Evolutionary conservation across 2,888 invertebrate species (phyloP).

Genomic region (Cantharis flavilabris): DNA sequence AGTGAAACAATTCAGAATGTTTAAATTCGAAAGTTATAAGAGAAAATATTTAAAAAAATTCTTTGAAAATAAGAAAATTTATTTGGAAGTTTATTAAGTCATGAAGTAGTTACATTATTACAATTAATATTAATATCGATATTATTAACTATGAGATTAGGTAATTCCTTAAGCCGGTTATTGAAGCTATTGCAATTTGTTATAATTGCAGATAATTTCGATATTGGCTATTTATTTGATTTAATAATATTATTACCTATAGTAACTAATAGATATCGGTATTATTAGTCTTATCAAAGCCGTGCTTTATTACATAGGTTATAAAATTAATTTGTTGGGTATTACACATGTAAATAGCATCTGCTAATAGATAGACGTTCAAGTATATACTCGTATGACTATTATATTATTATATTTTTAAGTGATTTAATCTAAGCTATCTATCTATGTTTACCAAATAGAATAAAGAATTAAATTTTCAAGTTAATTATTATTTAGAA

Average conservation of each 20-base stretch:
- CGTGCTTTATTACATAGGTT: constrained; percentile 25
- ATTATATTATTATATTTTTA: constrained; percentile 24
- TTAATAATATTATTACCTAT: background rate
- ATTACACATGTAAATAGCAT: constrained; percentile 24
- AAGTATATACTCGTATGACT: constrained; percentile 15
- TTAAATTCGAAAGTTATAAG: background rate
- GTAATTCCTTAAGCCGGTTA: background rate
- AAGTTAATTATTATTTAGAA: background rate
- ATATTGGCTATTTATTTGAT: background rate
- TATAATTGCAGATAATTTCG: background rate
- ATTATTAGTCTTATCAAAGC: constrained; percentile 20
- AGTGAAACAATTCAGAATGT: background rate
- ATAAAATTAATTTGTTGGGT: constrained; percentile 31
- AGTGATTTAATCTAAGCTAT: constrained; percentile 18
- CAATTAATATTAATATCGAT: background rate
- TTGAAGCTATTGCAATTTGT: background rate
- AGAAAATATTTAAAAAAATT: background rate
- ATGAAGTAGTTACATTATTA: background rate
- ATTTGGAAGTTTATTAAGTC: background rate
- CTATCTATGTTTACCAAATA: background rate
- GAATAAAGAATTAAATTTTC: background rate
- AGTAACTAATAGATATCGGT: background rate
- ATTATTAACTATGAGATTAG: background rate
- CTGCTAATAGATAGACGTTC: constrained; percentile 27
- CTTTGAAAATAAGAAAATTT: background rate